phyloP scores from a whole-genome alignment of 1,140 invertebrate species.

The Drosophila quadrilineata region DNA sequence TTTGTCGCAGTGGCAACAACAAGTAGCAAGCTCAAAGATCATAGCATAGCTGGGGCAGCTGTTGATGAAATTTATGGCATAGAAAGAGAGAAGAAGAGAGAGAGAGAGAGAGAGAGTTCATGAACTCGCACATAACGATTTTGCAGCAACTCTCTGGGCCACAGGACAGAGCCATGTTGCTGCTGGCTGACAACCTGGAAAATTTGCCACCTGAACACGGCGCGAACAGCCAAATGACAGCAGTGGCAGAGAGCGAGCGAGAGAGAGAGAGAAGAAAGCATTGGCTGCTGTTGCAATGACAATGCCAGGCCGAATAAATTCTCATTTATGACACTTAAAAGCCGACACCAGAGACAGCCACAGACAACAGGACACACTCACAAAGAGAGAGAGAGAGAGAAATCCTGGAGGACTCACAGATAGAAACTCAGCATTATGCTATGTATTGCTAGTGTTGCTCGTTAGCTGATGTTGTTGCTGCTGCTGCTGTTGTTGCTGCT shows the following conservation, averaged over 20 bases:
- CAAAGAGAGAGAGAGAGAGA: background rate
- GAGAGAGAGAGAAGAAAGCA: slow-evolving; percentile 19
- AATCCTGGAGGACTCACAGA: background rate
- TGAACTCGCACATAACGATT: slow-evolving; percentile 44
- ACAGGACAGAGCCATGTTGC: slow-evolving; percentile 32
- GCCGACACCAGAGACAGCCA: slow-evolving; percentile 32
- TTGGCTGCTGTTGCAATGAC: slow-evolving; percentile 55
- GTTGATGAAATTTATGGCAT: slow-evolving; percentile 79
- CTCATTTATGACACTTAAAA: slow-evolving; percentile 78
- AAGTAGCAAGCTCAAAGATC: slow-evolving; percentile 3
- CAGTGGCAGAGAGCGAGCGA: slow-evolving; percentile 30
- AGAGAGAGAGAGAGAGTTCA: slow-evolving; percentile 67
- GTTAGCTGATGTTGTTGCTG: slow-evolving; percentile 9
- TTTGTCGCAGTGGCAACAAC: slow-evolving; percentile 33
- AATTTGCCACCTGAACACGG: slow-evolving; percentile 71
- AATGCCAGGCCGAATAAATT: slow-evolving; percentile 75
- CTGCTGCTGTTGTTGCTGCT: slow-evolving; percentile 6
- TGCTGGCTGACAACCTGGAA: slow-evolving; percentile 30
- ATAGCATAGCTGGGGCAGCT: slow-evolving; percentile 50
- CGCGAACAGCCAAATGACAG: slow-evolving; percentile 21
- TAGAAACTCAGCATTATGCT: background rate
- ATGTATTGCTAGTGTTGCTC: background rate
- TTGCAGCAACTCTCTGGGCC: slow-evolving; percentile 13
- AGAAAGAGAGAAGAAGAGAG: too few relatives aligned
- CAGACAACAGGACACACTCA: background rate